These are phyloP conservation scores for Lucilia sericata DNA, from an alignment of 1,140 invertebrate genomes.

Conservation along the genomic window DNA sequence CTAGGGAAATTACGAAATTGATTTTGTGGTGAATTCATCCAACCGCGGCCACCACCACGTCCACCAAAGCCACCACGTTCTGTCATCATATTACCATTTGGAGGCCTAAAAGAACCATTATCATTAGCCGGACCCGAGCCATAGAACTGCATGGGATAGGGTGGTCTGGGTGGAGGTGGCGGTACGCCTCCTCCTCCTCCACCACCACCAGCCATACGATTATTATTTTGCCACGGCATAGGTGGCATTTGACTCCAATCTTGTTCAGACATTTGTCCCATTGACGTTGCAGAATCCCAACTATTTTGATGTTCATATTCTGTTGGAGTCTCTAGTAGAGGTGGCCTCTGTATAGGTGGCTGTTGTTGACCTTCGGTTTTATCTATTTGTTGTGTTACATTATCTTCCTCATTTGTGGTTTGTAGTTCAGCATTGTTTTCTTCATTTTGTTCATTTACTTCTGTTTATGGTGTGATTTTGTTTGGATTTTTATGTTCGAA, in stretches of 20 bases:
- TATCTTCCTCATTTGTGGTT: conserved; percentile 1
- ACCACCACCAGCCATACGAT: conserved; percentile 49
- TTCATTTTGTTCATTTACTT: conserved; percentile 50
- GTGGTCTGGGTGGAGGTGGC: conserved; percentile 56
- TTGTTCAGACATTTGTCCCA: conserved; percentile 32
- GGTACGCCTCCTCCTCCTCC: conserved; percentile 47
- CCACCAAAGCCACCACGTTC: conserved; percentile 54
- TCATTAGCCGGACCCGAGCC: conserved; percentile 46
- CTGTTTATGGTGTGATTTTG: conserved; percentile 45
- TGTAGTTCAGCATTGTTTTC: conserved; percentile 29
- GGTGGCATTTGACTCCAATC: conserved; percentile 51
- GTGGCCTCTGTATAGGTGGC: conserved; percentile 49
- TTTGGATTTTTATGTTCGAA: not conserved
- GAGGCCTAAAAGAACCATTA: conserved; percentile 25
- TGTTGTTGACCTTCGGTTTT: not conserved
- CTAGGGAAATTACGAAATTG: conserved; percentile 61
- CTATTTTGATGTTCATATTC: conserved; percentile 55
- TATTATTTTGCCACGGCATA: conserved; percentile 44
- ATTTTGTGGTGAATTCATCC: conserved; percentile 51
- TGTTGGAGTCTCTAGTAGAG: conserved; percentile 59
- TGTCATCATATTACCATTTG: conserved; percentile 29
- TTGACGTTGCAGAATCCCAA: conserved; percentile 53
- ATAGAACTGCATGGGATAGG: conserved; percentile 54
- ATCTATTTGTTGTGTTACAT: conserved; percentile 13
- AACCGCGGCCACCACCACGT: conserved; percentile 54